These are phyloP conservation scores for Melanerpes formicivorus DNA, from an alignment of 2,113 vertebrate species.

Conservation along the genomic window DNA sequence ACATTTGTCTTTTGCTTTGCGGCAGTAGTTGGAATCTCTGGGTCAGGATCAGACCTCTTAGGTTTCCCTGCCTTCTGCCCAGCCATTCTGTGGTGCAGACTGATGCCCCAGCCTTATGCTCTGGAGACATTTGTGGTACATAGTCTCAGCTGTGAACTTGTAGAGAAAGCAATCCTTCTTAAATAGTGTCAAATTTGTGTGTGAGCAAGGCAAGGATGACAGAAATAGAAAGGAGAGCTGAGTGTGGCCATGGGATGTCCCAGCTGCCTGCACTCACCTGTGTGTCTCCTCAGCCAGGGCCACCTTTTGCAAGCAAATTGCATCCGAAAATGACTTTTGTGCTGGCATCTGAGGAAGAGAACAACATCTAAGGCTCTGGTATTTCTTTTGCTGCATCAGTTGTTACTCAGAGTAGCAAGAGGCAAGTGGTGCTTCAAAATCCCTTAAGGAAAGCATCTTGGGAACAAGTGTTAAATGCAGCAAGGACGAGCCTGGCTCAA, in stretches of 20 bases:
- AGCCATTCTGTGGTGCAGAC: accelerated
- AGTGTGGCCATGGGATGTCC: accelerated
- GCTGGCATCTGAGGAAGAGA: neutral
- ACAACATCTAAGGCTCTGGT: neutral
- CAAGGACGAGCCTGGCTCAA: accelerated
- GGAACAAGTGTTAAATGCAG: neutral
- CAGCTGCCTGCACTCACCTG: neutral
- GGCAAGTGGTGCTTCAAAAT: neutral
- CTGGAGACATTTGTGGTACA: accelerated
- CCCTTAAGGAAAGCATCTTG: neutral
- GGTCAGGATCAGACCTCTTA: neutral
- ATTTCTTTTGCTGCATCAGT: neutral
- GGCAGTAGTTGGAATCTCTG: neutral
- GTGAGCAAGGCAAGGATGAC: neutral
- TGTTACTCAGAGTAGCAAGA: neutral
- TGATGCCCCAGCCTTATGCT: neutral
- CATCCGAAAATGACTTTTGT: neutral
- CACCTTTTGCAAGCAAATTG: neutral
- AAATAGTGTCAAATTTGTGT: neutral
- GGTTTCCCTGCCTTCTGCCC: neutral
- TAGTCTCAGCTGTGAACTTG: neutral
- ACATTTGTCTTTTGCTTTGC: neutral
- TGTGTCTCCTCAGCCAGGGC: neutral
- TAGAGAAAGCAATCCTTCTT: neutral
- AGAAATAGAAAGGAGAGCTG: neutral